phyloP scores from a whole-genome alignment of 2,797 vertebrate genomes.

The Spondyliosoma cantharus region DNA sequence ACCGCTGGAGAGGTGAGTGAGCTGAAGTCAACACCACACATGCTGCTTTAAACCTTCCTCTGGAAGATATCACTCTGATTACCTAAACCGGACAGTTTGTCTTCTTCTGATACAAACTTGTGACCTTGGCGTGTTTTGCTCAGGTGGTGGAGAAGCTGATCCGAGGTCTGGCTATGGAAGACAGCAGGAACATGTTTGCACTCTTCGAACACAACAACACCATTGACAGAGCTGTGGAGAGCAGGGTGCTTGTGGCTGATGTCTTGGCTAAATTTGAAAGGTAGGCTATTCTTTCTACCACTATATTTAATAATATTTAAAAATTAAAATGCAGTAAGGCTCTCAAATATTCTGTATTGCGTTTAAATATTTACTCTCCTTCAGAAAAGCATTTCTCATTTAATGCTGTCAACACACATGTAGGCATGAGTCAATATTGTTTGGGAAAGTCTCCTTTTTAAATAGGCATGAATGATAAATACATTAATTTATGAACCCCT shows the following conservation, averaged over 20 bases:
- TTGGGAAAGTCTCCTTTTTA: too few species aligned
- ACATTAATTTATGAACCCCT: too few species aligned
- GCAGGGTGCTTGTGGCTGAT: constrained; percentile 91
- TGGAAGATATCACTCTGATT: background rate
- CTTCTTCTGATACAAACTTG: background rate
- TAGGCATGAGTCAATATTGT: too few species aligned
- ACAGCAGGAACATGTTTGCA: constrained; percentile 95
- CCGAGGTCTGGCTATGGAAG: constrained; percentile 93
- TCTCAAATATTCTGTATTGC: too few species aligned
- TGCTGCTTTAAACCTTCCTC: background rate
- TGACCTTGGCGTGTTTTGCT: constrained; percentile 14
- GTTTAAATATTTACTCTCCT: too few species aligned
- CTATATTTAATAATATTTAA: too few species aligned
- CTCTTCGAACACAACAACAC: constrained; percentile 90
- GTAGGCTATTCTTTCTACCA: constrained; percentile 65
- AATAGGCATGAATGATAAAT: too few species aligned
- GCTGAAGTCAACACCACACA: background rate
- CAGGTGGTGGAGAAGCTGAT: constrained; percentile 96
- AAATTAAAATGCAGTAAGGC: too few species aligned
- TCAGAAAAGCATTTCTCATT: too few species aligned
- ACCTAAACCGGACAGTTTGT: background rate
- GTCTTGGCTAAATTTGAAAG: constrained; percentile 94
- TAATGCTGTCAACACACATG: too few species aligned
- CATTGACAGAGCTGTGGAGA: constrained; percentile 90
- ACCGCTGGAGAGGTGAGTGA: constrained; percentile 90